phyloP scores from a whole-genome alignment of 2,888 invertebrate genomes.

The Tiliacea aurago region DNA sequence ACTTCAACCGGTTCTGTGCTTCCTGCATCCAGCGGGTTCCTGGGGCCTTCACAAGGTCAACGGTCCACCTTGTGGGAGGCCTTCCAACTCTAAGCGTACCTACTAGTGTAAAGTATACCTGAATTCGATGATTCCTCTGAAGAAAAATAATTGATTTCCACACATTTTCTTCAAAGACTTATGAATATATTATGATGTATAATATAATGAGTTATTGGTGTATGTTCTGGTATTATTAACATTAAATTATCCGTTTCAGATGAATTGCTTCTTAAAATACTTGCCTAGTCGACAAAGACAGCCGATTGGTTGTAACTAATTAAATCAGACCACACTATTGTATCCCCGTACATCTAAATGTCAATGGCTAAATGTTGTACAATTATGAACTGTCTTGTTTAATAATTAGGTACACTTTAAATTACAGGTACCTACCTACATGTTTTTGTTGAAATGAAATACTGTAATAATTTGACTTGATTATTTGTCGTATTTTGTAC shows the following conservation, averaged over 20 bases:
- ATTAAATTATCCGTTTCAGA: conserved; percentile 33
- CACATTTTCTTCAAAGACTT: neutral
- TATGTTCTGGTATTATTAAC: neutral
- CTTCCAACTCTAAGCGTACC: too few species aligned
- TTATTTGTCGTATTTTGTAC: neutral
- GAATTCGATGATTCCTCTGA: neutral
- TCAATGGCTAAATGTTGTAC: conserved; percentile 41
- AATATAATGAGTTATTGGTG: neutral
- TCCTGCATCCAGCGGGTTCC: too few species aligned
- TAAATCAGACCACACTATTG: conserved; percentile 43
- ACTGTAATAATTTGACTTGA: neutral
- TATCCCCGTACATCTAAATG: conserved; percentile 54
- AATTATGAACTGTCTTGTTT: conserved; percentile 45
- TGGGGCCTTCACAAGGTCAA: too few species aligned
- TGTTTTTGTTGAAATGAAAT: conserved; percentile 3
- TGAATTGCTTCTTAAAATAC: conserved; percentile 53
- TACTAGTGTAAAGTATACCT: neutral
- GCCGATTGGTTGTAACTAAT: conserved; percentile 49
- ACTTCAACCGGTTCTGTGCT: too few species aligned
- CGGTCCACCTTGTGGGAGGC: too few species aligned
- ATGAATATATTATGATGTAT: neutral
- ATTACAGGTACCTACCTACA: neutral
- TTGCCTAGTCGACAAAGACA: conserved; percentile 31
- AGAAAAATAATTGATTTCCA: neutral
- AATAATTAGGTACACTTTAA: conserved; percentile 41